Base-by-base conservation (phyloP, 2,888 invertebrate species). In the Bellardia pandia region DNA sequence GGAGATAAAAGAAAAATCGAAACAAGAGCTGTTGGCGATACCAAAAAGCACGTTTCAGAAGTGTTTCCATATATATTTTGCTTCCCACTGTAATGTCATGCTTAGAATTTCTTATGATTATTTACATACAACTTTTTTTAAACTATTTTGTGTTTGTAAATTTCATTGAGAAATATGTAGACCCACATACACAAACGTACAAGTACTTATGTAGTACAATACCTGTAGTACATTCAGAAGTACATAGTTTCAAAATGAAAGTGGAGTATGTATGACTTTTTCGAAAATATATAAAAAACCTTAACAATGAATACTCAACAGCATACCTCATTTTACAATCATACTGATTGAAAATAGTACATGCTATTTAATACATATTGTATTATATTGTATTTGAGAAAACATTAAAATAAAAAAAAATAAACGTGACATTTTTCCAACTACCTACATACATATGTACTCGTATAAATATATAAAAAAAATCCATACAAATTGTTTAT, bases 361-460 rank as follows among this genome's bases (percentile, higher is more conserved):
- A 14, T 60, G 42, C 62, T 78, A 58, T 72, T 58, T 72, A 45
- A 74, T 60, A 60, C 51, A 14, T 30, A n/a, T 23, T 6, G 23
- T 23, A 23, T 23, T 23, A 1, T 23, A 23, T 23, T 45, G 45
- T 45, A 45, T 45, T 45, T 11, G 11, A 64, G 64, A 56, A 72
- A 23, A 71, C 45, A 56, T 48, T 66, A 56, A 56, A 62, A 9
- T 51, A 60, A 56, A 3, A 62, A 56, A 51, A 58, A 80, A 72
- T 68, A 86, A 85, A 82, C 85, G 82, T 87, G 87, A 87, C 87
- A 82, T 85, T 85, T 85, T 72, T 69, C 42, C 14, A n/a, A n/a
- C n/a, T n/a, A n/a, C n/a, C n/a, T n/a, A n/a, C n/a, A n/a, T n/a
- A n/a, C n/a, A n/a, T n/a, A n/a, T n/a, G n/a, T n/a, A n/a, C n/a